Conservation (phyloP, 2,888 invertebrate species). For the Xestobium rufovillosum region DNA sequence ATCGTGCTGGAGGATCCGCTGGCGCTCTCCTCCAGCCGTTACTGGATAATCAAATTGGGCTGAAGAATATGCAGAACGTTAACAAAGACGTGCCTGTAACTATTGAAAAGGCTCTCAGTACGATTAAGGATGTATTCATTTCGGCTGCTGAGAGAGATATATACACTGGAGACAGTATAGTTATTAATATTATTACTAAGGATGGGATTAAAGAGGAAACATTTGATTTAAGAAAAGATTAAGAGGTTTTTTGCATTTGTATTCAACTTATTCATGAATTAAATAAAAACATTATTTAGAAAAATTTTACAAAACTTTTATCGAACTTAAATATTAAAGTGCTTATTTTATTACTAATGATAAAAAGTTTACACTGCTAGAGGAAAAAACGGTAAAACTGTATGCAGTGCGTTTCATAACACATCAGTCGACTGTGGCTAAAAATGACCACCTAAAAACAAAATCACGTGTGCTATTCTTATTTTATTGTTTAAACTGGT, state of each 20-base stretch:
- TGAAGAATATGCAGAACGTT: conserved; percentile 76
- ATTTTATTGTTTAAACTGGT: too few relatives aligned
- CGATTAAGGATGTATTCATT: conserved; percentile 93
- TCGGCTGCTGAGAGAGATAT: conserved; percentile 98
- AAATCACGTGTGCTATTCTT: too few relatives aligned
- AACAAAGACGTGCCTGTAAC: conserved; percentile 56
- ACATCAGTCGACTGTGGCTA: too few relatives aligned
- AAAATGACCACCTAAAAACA: too few relatives aligned
- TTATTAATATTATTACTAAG: conserved; percentile 80
- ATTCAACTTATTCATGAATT: too few relatives aligned
- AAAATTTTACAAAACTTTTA: too few relatives aligned
- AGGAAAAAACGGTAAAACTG: too few relatives aligned
- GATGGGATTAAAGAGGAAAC: conserved; percentile 68
- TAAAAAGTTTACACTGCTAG: too few relatives aligned
- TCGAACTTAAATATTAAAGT: too few relatives aligned
- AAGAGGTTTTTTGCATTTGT: conserved; percentile 36
- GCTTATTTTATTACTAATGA: too few relatives aligned
- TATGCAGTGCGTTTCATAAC: too few relatives aligned
- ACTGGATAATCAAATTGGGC: conserved; percentile 91
- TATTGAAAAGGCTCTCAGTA: conserved; percentile 71
- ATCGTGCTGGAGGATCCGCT: conserved; percentile 86
- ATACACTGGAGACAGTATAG: conserved; percentile 88
- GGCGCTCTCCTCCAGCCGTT: conserved; percentile 87
- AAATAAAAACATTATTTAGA: too few relatives aligned
- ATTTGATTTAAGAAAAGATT: conserved; percentile 83